These are phyloP conservation scores for Pogonophryne albipinna DNA, from an alignment of 2,797 vertebrate genomes.

Conservation along the genomic window DNA sequence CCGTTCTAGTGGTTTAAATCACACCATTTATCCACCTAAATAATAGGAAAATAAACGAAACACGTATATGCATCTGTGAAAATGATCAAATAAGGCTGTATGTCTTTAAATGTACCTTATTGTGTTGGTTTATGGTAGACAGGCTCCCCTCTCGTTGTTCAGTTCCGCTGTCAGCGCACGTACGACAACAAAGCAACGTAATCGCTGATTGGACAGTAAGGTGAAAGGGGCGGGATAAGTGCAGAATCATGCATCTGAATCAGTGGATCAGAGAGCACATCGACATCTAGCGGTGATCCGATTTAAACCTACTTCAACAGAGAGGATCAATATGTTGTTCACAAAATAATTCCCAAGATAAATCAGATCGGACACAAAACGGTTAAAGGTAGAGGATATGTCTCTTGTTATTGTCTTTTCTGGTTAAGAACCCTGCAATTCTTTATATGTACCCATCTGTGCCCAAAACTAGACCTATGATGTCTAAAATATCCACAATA, in stretches of 20 bases:
- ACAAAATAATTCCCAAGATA: neutral
- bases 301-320: neutral
- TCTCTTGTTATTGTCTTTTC: neutral
- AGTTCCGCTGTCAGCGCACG: slow-evolving; percentile 73
- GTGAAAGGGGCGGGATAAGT: slow-evolving; percentile 41
- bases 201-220: slow-evolving; percentile 75
- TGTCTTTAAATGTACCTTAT: slow-evolving; percentile 70
- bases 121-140: slow-evolving; percentile 65
- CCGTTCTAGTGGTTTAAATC: neutral
- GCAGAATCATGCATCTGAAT: neutral
- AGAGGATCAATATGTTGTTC: neutral
- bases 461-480: too few relatives aligned
- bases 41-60: fast-evolving
- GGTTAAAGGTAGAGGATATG: neutral
- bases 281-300: slow-evolving; percentile 54
- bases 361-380: neutral
- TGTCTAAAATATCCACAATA: too few relatives aligned
- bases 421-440: neutral
- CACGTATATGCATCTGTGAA: fast-evolving
- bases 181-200: slow-evolving; percentile 79
- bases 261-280: slow-evolving; percentile 24
- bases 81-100: neutral
- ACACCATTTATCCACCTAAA: fast-evolving
- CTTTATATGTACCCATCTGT: neutral
- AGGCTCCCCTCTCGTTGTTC: slow-evolving; percentile 54